Percentiles rank a stretch among this genome's conserved stretches.
Evolutionary conservation across 2,797 vertebrate genomes (phyloP).

Genomic region (Tragelaphus eurycerus): DNA sequence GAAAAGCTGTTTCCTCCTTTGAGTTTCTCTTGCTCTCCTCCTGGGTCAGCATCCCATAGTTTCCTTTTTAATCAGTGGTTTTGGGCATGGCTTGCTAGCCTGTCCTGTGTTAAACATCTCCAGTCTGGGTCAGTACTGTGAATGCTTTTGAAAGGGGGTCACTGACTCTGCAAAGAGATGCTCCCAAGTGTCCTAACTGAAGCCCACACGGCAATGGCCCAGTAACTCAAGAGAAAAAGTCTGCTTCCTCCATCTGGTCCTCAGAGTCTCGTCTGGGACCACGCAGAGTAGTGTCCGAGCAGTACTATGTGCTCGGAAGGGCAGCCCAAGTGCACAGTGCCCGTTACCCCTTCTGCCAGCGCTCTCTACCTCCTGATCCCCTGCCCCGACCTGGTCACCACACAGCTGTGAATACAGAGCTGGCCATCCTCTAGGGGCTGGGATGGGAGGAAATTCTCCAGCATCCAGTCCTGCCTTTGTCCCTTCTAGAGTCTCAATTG

Average conservation of each 20-base stretch:
- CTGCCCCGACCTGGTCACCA: background rate
- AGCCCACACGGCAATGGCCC: background rate
- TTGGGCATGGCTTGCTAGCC: background rate
- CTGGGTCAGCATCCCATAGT: background rate
- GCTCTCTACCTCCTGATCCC: background rate
- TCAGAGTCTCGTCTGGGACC: background rate
- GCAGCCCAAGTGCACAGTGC: background rate
- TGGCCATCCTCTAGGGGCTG: background rate
- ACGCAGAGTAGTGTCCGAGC: background rate
- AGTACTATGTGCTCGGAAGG: background rate
- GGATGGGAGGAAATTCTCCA: background rate
- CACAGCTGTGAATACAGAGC: background rate
- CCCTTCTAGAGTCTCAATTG: background rate
- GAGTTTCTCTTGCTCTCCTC: background rate
- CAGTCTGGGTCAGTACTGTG: background rate
- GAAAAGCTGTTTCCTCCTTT: background rate
- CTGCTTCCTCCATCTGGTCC: background rate
- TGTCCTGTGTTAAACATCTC: background rate
- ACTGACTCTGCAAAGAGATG: background rate
- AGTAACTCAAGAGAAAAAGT: background rate
- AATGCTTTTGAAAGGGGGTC: background rate
- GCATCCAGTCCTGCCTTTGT: background rate
- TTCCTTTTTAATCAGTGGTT: background rate
- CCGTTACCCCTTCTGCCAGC: background rate
- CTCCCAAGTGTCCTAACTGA: background rate